Conservation (phyloP, 2,888 invertebrate species). For the Nymphalis c-album region DNA sequence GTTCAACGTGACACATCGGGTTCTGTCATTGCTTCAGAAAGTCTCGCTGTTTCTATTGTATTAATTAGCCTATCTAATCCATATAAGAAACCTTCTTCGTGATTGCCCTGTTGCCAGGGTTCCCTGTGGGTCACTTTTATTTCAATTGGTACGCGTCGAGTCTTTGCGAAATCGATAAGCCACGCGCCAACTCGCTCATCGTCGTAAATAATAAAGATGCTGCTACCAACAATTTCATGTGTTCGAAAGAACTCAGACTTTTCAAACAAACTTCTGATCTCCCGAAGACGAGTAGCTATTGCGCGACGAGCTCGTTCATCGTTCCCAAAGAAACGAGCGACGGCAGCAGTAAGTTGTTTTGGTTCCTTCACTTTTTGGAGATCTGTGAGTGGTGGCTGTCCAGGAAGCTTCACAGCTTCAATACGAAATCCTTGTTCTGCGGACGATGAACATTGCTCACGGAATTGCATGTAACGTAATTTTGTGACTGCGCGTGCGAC, state of each 20-base stretch:
- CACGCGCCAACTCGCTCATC: slow-evolving; percentile 93
- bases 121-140: slow-evolving; percentile 88
- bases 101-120: slow-evolving; percentile 95
- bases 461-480: slow-evolving; percentile 97
- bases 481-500: slow-evolving; percentile 93
- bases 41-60: slow-evolving; percentile 74
- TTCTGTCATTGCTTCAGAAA: slow-evolving; percentile 56
- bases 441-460: slow-evolving; percentile 96
- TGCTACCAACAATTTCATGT: slow-evolving; percentile 97
- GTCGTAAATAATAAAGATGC: slow-evolving; percentile 96
- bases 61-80: slow-evolving; percentile 96
- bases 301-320: slow-evolving; percentile 84
- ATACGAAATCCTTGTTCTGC: slow-evolving; percentile 96
- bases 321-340: slow-evolving; percentile 87
- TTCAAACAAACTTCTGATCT: slow-evolving; percentile 90
- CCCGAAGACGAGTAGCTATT: slow-evolving; percentile 87
- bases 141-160: slow-evolving; percentile 87
- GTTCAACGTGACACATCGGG: slow-evolving; percentile 77
- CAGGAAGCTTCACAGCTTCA: slow-evolving; percentile 95
- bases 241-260: slow-evolving; percentile 90
- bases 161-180: slow-evolving; percentile 99
- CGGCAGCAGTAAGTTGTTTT: slow-evolving; percentile 86
- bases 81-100: slow-evolving; percentile 96
- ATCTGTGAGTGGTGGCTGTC: slow-evolving; percentile 91
- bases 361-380: slow-evolving; percentile 92